Percentiles rank a stretch among this genome's conserved stretches.
phyloP scores from a whole-genome alignment of 2,113 vertebrate genomes.

The Phylloscopus whistleri region DNA sequence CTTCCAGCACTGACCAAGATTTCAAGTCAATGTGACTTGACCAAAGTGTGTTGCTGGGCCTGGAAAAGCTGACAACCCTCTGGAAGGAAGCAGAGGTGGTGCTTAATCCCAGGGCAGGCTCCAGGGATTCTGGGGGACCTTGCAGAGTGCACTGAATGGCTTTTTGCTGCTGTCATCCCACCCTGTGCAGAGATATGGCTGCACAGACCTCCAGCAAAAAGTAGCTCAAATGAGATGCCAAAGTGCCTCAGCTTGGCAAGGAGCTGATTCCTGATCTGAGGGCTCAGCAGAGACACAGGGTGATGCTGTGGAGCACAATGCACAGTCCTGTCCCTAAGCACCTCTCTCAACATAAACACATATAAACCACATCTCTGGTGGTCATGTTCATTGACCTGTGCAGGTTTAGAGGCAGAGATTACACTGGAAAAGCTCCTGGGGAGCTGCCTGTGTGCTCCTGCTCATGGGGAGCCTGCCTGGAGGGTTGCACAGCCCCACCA shows the following conservation, averaged over 20 bases:
- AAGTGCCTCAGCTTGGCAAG: background rate
- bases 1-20: background rate
- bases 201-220: background rate
- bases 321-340: background rate
- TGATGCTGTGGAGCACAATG: background rate
- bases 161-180: background rate
- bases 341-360: background rate
- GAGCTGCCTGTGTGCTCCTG: background rate
- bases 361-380: background rate
- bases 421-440: background rate
- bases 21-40: background rate
- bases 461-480: background rate
- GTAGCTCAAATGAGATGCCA: background rate
- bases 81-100: rapidly evolving
- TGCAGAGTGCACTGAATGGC: background rate
- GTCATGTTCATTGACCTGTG: background rate
- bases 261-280: background rate
- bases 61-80: rapidly evolving
- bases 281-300: background rate
- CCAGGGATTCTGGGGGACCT: background rate
- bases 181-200: background rate
- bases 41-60: background rate
- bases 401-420: background rate
- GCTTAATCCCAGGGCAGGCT: background rate
- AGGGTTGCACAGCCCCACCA: background rate